These are phyloP conservation scores for Helicoverpa armigera DNA, from an alignment of 1,140 invertebrate species.

Conservation along the genomic window DNA sequence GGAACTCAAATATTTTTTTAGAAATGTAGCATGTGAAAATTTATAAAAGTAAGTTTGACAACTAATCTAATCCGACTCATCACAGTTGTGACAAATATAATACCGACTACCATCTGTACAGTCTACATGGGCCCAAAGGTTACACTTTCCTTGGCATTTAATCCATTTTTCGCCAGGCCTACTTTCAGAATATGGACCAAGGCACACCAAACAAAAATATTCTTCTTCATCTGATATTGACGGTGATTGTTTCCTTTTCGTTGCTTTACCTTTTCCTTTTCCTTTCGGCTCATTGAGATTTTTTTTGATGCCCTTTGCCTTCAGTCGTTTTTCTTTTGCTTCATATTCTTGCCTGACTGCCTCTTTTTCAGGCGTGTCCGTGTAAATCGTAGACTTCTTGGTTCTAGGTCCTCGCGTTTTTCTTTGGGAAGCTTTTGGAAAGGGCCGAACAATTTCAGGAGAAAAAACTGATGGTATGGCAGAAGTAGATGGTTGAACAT, in stretches of 20 bases:
- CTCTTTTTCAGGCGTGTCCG: conserved; percentile 30
- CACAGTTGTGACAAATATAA: conserved; percentile 55
- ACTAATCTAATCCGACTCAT: conserved; percentile 53
- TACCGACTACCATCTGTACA: conserved; percentile 47
- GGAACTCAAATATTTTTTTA: too few species aligned
- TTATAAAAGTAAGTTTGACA: too few species aligned
- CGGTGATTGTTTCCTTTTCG: neutral
- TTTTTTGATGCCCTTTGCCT: conserved; percentile 14
- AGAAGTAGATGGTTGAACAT: too few species aligned
- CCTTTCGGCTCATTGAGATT: conserved; percentile 6
- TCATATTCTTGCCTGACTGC: conserved; percentile 29
- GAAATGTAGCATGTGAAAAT: too few species aligned
- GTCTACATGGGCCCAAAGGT: conserved; percentile 46
- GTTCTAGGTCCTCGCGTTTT: conserved; percentile 19
- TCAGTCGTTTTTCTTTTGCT: conserved; percentile 19
- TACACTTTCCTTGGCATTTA: conserved; percentile 29
- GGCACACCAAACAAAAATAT: too few species aligned
- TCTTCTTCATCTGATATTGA: too few species aligned
- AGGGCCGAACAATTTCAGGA: conserved; percentile 3
- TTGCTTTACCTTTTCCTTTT: conserved; percentile 11
- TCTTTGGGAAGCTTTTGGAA: conserved; percentile 15
- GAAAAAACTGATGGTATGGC: conserved; percentile 9
- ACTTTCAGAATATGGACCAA: too few species aligned
- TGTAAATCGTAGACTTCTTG: conserved; percentile 20
- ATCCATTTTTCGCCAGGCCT: conserved; percentile 15